These are phyloP conservation scores for Plecotus auritus DNA, from an alignment of 2,113 vertebrate species.

Conservation along the genomic window DNA sequence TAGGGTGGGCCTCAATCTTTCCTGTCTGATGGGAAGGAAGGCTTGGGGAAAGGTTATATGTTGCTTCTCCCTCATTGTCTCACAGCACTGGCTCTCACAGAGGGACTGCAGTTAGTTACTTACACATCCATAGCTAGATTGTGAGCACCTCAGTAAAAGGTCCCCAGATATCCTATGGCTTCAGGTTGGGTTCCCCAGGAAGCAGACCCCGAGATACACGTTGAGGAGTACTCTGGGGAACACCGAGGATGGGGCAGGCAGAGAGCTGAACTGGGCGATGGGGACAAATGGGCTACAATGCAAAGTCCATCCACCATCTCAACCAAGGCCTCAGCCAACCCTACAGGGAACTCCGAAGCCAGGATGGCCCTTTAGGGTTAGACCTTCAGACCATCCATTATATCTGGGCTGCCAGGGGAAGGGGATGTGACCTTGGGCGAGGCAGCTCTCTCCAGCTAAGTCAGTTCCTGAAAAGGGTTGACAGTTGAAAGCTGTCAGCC, in stretches of 20 bases:
- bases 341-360: not conserved
- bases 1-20: not conserved
- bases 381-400: not conserved
- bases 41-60: accelerated
- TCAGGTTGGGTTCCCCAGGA: not conserved
- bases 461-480: not conserved
- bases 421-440: not conserved
- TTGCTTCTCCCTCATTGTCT: not conserved
- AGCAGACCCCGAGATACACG: not conserved
- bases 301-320: not conserved
- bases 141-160: not conserved
- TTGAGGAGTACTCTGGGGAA: not conserved
- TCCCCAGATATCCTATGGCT: no score
- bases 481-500: not conserved
- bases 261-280: not conserved
- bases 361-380: no score
- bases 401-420: accelerated
- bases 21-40: not conserved
- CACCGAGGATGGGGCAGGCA: not conserved
- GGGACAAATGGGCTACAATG: not conserved
- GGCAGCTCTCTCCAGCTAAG: not conserved
- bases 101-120: not conserved
- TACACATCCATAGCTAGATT: no score
- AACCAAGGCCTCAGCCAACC: not conserved
- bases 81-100: no score